Base-by-base conservation (phyloP, 2,113 vertebrate genomes). In the Periophthalmus modestus region DNA sequence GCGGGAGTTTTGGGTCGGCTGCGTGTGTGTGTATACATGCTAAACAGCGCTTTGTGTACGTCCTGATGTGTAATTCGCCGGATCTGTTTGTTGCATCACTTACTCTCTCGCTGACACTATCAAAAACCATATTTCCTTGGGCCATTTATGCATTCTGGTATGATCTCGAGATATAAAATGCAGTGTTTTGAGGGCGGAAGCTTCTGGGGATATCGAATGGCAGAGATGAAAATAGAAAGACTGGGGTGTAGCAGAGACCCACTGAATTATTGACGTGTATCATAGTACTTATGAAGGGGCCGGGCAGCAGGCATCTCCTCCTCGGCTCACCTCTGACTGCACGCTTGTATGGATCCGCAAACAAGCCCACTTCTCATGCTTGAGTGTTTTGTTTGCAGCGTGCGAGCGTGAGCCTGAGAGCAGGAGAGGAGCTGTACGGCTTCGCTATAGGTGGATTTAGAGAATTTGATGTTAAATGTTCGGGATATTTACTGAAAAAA, bases 171-270 rank as follows among this genome's bases (percentile, higher is more conserved):
- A 69, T 65, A 84, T 81, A 84, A 84, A 85, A 69, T 15, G 7
- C 39, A 70, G 21, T 66, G 77, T 86, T 81, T 82, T 69, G 76
- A 86, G 76, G 73, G 82, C 69, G 86, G 87, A 87, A 84, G 80
- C 71, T 66, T 71, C 79, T 75, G 43, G 79, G 85, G 86, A 85
- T 90, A 91, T 91, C 89, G 88, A 90, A 90, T 89, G 82, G 86
- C 86, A 84, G 71, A 78, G 83, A 89, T 90, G 83, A 85, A 91
- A 91, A 92, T 85, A 86, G 87, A 90, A 90, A 82, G 88, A 86
- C 87, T 75, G 75, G 79, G 84, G 71, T 78, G 70, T 34, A 36
- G 83, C 68, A 66, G 74, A 83, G 80, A 82, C 39, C 0, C 47
- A 71, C 73, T 90, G 72, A 87, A 90, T 90, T 86, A 92, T 92